Base-by-base conservation (phyloP, 2,888 invertebrate genomes). In the Ditula angustiorana region DNA sequence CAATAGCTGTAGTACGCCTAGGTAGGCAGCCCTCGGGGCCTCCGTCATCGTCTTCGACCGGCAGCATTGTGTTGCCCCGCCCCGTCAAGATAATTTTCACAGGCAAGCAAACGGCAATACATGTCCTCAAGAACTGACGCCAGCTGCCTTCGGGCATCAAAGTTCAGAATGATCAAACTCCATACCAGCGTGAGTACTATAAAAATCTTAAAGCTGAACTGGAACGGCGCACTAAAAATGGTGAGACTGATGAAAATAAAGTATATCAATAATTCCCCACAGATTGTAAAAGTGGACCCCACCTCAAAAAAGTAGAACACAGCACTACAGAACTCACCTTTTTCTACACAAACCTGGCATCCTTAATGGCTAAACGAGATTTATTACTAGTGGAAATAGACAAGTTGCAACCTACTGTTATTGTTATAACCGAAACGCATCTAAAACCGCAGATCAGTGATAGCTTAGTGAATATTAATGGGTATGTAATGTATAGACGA, bases 281-380 rank as follows among this genome's bases (percentile, higher is more conserved):
- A 2, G 10, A 33, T 33, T 11, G 11, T 33, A 11, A 33, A 33
- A 11, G 7, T 26, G 26, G 7, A 33, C 4, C 4, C 33, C 11
- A 5, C 10, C 2, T 2, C 33, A 33, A 26, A 26, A 26, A 26
- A 26, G 26, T 26, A 26, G 26, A 5, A 5, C 7, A 7, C 26
- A 26, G 7, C 3, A 5, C 23, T 10, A 21, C 19, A 21, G 7
- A 46, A 23, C 23, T 46, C 2, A 2, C 46, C 1, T 3, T 46
- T 10, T 23, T 46, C 8, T 46, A 46, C 23, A 46, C 46, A 23
- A 46, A 46, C 11, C 11, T 46, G 46, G 46, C 46, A n/a, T 46
- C 46, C 46, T 1, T 46, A 46, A 46, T 23, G 46, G 46, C 46
- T 21, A 46, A 46, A 46, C 46, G 46, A 46, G 46, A 46, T 21